Conservation (phyloP, 2,113 vertebrate species). For the Sialia sialis region DNA sequence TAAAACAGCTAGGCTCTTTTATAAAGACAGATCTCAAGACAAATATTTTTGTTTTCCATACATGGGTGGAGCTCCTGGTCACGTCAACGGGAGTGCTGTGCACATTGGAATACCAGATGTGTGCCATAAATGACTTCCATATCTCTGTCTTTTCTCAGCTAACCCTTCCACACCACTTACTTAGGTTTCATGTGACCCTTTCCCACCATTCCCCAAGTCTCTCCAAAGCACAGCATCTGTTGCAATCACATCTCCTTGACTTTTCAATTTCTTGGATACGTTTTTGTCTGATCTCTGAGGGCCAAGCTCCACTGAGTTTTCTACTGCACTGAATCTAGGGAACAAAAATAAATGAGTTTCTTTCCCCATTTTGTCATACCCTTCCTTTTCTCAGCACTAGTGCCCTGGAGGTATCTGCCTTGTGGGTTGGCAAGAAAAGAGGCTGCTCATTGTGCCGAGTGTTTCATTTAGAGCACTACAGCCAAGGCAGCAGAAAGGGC, state of each 20-base stretch:
- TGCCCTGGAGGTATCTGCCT: not conserved
- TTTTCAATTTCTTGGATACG: conserved; percentile 22
- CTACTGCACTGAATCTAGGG: not conserved
- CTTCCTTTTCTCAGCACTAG: conserved; percentile 1
- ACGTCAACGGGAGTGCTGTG: not conserved
- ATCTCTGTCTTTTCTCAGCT: conserved; percentile 8
- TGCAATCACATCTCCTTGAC: conserved; percentile 19
- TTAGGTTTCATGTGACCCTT: not conserved
- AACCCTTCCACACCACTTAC: not conserved
- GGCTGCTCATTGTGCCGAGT: not conserved
- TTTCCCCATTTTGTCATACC: conserved; percentile 22
- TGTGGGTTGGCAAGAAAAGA: conserved; percentile 39
- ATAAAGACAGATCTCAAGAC: not conserved
- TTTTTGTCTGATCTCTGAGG: not conserved
- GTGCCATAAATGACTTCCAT: not conserved
- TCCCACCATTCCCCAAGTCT: not conserved
- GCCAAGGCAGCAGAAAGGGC: conserved; percentile 44
- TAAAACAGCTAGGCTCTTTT: not conserved
- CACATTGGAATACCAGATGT: conserved; percentile 1
- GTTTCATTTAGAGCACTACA: not conserved
- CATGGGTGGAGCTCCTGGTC: not conserved
- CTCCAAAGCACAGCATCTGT: not conserved
- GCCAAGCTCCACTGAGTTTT: not conserved
- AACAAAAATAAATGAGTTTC: conserved; percentile 3
- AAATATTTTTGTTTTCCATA: not conserved